Evolutionary conservation across 2,113 vertebrate species (phyloP).

Genomic region (Egretta garzetta): DNA sequence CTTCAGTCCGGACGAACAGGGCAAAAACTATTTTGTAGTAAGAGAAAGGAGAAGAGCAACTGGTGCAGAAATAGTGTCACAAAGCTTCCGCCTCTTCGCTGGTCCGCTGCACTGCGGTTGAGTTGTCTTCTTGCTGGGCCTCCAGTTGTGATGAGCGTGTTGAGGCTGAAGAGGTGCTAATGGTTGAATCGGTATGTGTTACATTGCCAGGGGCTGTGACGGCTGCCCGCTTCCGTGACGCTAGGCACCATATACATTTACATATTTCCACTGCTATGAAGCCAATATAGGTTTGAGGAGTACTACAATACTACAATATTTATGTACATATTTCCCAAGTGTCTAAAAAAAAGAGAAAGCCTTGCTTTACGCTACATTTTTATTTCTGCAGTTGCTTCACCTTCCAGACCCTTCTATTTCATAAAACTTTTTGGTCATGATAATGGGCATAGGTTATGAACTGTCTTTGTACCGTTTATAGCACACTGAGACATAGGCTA

Average conservation of each 20-base stretch:
- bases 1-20: neutral
- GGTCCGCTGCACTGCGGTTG: neutral
- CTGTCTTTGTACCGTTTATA: neutral
- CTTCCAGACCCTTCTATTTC: neutral
- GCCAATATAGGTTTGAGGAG: neutral
- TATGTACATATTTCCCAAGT: neutral
- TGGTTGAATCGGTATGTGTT: neutral
- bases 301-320: neutral
- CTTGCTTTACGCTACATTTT: neutral
- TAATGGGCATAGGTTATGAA: neutral
- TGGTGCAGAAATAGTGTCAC: fast-evolving
- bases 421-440: neutral
- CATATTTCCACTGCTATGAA: neutral
- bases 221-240: neutral
- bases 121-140: neutral
- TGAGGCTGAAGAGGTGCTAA: neutral
- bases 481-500: neutral
- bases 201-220: neutral
- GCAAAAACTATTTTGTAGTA: neutral
- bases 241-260: neutral
- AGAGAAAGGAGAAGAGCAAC: neutral
- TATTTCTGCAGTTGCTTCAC: neutral
- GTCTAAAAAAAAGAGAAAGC: neutral
- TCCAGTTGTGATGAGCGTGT: neutral
- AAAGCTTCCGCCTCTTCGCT: neutral